phyloP scores from a whole-genome alignment of 2,113 vertebrate species.

The Epinephelus fuscoguttatus region DNA sequence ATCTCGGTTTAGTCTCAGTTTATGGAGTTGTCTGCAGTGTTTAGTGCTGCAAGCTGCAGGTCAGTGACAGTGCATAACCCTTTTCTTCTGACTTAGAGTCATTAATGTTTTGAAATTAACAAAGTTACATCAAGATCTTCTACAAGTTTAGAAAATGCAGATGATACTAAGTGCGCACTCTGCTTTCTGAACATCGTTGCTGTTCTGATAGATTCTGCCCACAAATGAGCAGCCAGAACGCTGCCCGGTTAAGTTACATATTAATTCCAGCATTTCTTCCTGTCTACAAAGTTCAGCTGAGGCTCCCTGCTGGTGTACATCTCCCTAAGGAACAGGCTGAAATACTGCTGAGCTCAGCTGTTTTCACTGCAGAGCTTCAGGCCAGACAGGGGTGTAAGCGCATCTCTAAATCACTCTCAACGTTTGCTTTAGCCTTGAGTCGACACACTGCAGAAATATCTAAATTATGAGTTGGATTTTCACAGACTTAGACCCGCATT shows the following conservation, averaged over 20 bases:
- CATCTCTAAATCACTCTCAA: not conserved
- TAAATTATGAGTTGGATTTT: not conserved
- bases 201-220: slow-evolving; percentile 9
- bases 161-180: not conserved
- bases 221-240: not conserved
- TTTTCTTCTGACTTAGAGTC: not conserved
- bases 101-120: not conserved
- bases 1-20: slow-evolving; percentile 12
- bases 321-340: slow-evolving; percentile 1
- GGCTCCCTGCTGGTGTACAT: slow-evolving; percentile 1
- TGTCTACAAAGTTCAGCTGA: slow-evolving; percentile 22
- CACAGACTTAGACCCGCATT: not conserved
- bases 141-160: not conserved
- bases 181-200: not conserved
- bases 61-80: not conserved
- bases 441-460: not conserved
- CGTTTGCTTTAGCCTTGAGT: not conserved
- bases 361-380: slow-evolving; percentile 35
- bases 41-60: not conserved
- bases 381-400: not conserved
- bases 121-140: not conserved
- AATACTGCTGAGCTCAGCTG: slow-evolving; percentile 48
- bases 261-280: not conserved
- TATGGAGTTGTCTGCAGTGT: not conserved
- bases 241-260: slow-evolving; percentile 6